Evolutionary conservation across 2,888 invertebrate genomes (phyloP), one percentile per base, ranked within the genome.

Genomic region (Acleris emargana): DNA sequence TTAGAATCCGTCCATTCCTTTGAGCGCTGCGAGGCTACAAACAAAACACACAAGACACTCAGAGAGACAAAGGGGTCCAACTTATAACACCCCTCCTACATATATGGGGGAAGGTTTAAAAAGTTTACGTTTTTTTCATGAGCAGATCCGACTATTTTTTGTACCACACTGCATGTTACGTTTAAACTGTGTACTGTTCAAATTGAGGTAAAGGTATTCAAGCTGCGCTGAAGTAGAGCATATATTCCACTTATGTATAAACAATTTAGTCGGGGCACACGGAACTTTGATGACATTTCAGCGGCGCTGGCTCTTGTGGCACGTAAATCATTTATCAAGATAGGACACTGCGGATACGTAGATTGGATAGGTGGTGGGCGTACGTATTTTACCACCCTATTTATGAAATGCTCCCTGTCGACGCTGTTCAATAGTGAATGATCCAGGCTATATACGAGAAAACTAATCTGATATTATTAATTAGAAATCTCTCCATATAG

Each of bases 281-380:
- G 67, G 62, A 77, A 75, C 73, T 79, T 75, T 73, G 71, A 77
- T 78, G 78, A 73, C 73, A 73, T 78, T 79, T 74, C 73, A 72
- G 79, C 71, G 70, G 72, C 68, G 58, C 70, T 69, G 67, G 69
- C 71, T 59, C 70, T 68, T 70, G 70, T 72, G 61, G 72, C 70
- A 67, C 71, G 69, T 79, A 72, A 76, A 76, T 78, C 73, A 77
- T 78, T 72, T 70, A 64, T 50, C 42, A 53, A 60, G 43, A 66
- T 57, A 55, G 66, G 51, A 43, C 64, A 60, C 55, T 18, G 13
- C 22, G 18, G 49, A 25, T 32, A 49, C 49, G 6, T 58, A 58
- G 32, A 58, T 49, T 58, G 49, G 32, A 20, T 58, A 58, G 57
- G 43, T 57, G 42, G 42, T 57, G 42, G 42, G 55, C 1, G 22